Base-by-base conservation (phyloP, 2,797 vertebrate genomes). In the Oreonectes daqikongensis region DNA sequence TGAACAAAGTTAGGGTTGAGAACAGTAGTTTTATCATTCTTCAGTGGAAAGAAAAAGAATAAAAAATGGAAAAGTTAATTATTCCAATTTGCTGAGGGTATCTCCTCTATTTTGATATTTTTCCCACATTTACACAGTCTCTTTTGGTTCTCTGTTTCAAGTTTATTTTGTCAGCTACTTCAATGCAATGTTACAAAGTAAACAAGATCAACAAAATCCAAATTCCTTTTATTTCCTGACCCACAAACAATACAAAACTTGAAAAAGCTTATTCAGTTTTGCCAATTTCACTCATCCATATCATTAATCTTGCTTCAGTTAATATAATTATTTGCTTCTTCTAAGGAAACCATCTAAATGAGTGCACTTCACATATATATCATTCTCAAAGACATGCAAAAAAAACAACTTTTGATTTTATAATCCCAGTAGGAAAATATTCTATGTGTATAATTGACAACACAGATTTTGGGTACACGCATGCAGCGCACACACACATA, bases 401-500 rank as follows among this genome's bases (percentile, higher is more conserved):
- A 53, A 11, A 53, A 52, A 20, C 8, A 2, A 52, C 6, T 3
- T 55, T 24, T 55, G 3, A 14, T 12, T 24, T 55, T 53, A 11
- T 53, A 53, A 24, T 22, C 50, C n/a, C 50, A 53, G 5, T 12
- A 11, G 8, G 50, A 12, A n/a, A 44, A 42, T 15, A 14, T 14
- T 14, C 12, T 14, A 42, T 14, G 20, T 10, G 10, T 2, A 17
- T 12, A 20, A 38, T 63, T 20, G 40, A 17, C n/a, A 50, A 38
- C 4, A 38, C 46, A 74, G 11, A 74, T 40, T 38, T 50, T 14
- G 24, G 6, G 18, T 32, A 38, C 7, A 11, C 7, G 42, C 7
- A 11, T 10, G 42, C 10, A 12, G 22, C 52, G 2, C 52, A 69
- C 46, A 78, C 79, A 5, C 30, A 93, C 40, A 42, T 42, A 42